Evolutionary conservation across 2,797 vertebrate species (phyloP), one percentile per base, ranked within the genome.

Genomic region (Naso thynnoides): DNA sequence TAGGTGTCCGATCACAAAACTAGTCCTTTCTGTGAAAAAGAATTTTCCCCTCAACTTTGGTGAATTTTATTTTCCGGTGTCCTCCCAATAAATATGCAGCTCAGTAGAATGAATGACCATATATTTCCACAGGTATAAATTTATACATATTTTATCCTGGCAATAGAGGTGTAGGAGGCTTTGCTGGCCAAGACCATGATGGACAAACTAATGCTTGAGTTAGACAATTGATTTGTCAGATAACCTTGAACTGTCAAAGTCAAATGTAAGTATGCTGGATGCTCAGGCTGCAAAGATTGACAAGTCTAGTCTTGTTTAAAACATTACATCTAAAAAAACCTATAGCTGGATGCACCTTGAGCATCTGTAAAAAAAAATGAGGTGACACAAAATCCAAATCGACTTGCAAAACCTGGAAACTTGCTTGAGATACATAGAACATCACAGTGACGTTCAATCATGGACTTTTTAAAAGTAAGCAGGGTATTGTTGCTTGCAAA

Each of bases 331-430:
- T 58, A 21, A 55, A 73, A 45, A 23, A 53, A 39, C 36, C 15
- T 36, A n/a, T 29, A 57, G 31, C 31, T 49, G 11, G 41, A 23
- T 31, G 15, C 27, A 52, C 23, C 36, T 31, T 16, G 26, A 41
- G 36, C 27, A 42, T 47, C 47, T 44, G n/a, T 41, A 33, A 49
- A 16, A 33, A 19, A 18, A 54, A 39, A n/a, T n/a, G n/a, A n/a
- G n/a, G n/a, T 11, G 49, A 31, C 50, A 67, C 56, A 54, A 16
- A 71, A 52, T 70, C 48, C n/a, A 48, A 47, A 58, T 58, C 52
- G 6, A 50, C 55, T 49, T 79, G 67, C 62, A 71, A 58, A 55
- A 44, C 65, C 72, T 70, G 76, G 55, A 73, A 61, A 36, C 19
- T 4, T 60, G n/a, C 31, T 54, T 38, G 29, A 58, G 45, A 64